phyloP scores from a whole-genome alignment of 2,888 invertebrate genomes.

The Tupiocoris notatus region DNA sequence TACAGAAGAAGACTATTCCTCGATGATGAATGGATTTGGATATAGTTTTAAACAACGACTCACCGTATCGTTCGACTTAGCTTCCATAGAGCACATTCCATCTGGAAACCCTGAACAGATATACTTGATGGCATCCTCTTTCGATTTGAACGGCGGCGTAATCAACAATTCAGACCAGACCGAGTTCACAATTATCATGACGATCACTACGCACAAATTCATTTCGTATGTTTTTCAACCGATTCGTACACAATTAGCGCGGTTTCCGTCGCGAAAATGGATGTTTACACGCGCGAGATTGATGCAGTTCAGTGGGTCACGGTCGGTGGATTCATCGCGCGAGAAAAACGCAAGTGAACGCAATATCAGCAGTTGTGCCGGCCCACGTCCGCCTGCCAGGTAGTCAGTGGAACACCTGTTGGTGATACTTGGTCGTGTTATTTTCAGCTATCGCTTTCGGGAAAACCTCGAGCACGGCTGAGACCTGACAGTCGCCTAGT shows the following conservation, averaged over 20 bases:
- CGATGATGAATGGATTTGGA: too few relatives aligned
- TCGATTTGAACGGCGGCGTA: constrained; percentile 24
- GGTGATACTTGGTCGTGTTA: background rate
- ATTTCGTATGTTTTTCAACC: too few relatives aligned
- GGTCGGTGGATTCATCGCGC: background rate
- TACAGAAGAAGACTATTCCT: too few relatives aligned
- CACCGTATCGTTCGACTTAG: background rate
- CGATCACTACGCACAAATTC: background rate
- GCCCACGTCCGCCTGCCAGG: background rate
- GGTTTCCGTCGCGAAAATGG: background rate
- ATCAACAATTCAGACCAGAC: constrained; percentile 3
- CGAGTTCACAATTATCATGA: background rate
- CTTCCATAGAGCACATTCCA: constrained; percentile 2
- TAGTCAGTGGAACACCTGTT: background rate
- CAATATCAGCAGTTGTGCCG: background rate
- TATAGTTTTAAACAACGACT: background rate
- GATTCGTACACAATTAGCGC: too few relatives aligned
- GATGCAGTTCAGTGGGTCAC: constrained; percentile 5
- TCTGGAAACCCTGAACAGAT: background rate
- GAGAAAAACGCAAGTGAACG: background rate
- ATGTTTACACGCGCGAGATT: background rate
- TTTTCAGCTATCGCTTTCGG: constrained; percentile 7
- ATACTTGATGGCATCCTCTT: constrained; percentile 11
- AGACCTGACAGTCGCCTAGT: background rate
- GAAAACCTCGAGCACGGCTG: background rate